Base-by-base conservation (phyloP, 2,113 vertebrate genomes). In the Oncorhynchus masou region DNA sequence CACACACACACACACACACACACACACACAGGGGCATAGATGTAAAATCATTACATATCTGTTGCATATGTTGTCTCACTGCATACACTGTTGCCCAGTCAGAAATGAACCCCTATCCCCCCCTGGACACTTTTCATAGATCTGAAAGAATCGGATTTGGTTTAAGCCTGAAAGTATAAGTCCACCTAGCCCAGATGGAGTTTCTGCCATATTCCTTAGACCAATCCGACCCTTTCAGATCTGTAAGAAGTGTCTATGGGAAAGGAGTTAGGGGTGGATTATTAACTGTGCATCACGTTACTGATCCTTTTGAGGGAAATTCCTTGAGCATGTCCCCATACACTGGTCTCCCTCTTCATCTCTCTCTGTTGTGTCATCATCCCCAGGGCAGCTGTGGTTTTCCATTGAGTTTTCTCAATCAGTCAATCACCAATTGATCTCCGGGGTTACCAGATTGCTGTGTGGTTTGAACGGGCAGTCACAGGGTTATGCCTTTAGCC, bases 331-430 rank as follows among this genome's bases (percentile, higher is more conserved):
- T 19, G 12, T 15, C 4, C 51, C 12, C 16, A 54, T 29, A 67
- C 25, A 15, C 64, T 66, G 3, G 1, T 12, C n/a, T 67, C 11
- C 27, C 20, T 22, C 16, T 3, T 4, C 22, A 59, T 20, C 12
- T 13, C 20, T 5, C 13, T 71, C 70, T 64, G 59, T 74, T 24
- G 27, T 22, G 34, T 59, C 4, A 8, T 8, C 20, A 48, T 22
- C 25, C 15, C 51, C 3, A 66, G 79, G 69, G 73, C 75, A 68
- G 72, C 66, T 76, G 69, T 80, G 73, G 48, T 70, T 83, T 81
- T 85, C 70, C 81, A 91, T 87, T 48, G 86, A 85, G 48, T 88
- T 89, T 88, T 87, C 85, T 86, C 73, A 74, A 80, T 1, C 39
- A 39, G 71, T 76, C 84, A 74, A 29, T 2, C 54, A 84, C 83